phyloP scores from a whole-genome alignment of 2,888 invertebrate species.

The Ennomos quercinarius region DNA sequence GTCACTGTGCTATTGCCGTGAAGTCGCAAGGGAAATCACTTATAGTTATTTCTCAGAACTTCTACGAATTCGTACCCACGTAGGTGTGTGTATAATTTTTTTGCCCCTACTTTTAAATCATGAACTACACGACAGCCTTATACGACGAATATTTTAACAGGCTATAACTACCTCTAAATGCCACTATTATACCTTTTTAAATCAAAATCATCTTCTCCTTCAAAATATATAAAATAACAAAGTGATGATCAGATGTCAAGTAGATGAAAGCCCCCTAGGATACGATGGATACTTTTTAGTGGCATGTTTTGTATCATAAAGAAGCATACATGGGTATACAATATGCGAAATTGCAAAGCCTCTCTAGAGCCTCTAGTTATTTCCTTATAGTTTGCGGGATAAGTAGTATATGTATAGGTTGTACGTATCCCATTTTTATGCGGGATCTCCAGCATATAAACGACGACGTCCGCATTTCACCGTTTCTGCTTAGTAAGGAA shows the following conservation, averaged over 20 bases:
- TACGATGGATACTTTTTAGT: too few species aligned
- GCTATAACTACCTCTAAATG: too few species aligned
- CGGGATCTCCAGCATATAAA: conserved; percentile 38
- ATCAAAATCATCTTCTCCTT: too few species aligned
- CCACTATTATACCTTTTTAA: too few species aligned
- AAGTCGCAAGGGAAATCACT: conserved; percentile 47
- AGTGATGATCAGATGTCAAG: too few species aligned
- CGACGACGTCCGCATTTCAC: conserved; percentile 38
- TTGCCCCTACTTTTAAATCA: background rate
- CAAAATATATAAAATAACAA: too few species aligned
- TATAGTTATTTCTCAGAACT: conserved; percentile 42
- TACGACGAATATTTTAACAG: too few species aligned
- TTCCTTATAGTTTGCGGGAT: conserved; percentile 35
- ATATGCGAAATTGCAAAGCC: conserved; percentile 1
- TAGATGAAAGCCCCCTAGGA: too few species aligned
- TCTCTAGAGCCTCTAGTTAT: conserved; percentile 24
- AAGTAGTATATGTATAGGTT: conserved; percentile 37
- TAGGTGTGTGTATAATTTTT: conserved; percentile 34
- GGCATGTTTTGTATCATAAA: too few species aligned
- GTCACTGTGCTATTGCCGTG: conserved; percentile 30
- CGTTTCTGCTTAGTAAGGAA: conserved; percentile 38
- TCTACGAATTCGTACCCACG: conserved; percentile 35
- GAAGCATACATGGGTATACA: too few species aligned
- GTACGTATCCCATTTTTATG: conserved; percentile 42
- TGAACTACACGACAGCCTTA: too few species aligned